Conservation (phyloP, 2,888 invertebrate species). For the Harpalus rubripes region DNA sequence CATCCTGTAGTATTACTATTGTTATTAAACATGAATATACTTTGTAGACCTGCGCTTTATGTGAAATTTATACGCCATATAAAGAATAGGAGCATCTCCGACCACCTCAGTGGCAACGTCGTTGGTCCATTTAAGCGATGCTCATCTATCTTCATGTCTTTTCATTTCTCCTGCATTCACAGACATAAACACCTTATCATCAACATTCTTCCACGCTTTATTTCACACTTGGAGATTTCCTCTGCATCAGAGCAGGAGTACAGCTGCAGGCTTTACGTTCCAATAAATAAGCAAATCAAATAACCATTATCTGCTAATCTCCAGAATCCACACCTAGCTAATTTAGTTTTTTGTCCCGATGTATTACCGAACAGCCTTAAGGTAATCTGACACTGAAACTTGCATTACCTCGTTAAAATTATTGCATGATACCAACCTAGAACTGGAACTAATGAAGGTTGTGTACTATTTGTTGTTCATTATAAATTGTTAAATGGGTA, state of each 20-base stretch:
- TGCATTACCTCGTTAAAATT: conserved; percentile 33
- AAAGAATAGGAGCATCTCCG: background rate
- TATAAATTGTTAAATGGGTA: conserved; percentile 1
- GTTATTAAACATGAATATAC: background rate
- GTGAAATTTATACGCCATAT: background rate
- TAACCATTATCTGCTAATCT: conserved; percentile 30
- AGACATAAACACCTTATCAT: conserved; percentile 56
- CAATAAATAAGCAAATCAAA: conserved; percentile 25
- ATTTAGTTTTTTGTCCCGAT: conserved; percentile 19
- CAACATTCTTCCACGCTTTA: conserved; percentile 60
- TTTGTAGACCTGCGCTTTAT: background rate
- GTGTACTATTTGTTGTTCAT: background rate
- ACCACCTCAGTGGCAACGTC: conserved; percentile 23
- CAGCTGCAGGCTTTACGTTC: background rate
- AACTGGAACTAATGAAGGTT: background rate
- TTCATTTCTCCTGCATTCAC: conserved; percentile 50
- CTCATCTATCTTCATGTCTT: conserved; percentile 52
- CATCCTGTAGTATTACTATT: background rate
- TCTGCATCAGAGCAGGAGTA: background rate
- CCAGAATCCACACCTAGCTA: conserved; percentile 25
- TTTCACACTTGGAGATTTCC: conserved; percentile 47
- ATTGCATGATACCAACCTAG: conserved; percentile 1
- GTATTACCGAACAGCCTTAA: background rate
- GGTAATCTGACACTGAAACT: conserved; percentile 49
- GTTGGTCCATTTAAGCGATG: background rate